Evolutionary conservation across 2,113 vertebrate species (phyloP).

Genomic region (Neotoma lepida): DNA sequence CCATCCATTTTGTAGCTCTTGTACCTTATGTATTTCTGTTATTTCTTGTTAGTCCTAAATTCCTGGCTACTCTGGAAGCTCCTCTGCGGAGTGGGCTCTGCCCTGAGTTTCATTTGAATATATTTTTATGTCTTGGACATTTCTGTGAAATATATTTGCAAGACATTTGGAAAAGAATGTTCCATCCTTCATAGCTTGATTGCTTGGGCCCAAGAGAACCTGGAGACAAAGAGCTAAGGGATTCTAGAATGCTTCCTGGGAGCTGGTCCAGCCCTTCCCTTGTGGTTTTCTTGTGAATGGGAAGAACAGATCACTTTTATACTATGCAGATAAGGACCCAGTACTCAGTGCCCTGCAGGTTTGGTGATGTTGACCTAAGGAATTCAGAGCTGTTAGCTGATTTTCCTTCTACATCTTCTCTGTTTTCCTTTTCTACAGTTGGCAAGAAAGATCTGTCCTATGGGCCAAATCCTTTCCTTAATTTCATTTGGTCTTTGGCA

Average conservation of each 20-base stretch:
- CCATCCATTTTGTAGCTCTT: not conserved
- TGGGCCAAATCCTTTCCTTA: constrained; percentile 11
- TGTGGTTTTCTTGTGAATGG: not conserved
- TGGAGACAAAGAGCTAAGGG: not conserved
- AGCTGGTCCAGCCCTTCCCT: not conserved
- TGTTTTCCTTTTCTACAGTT: constrained; percentile 33
- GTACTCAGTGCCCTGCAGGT: not conserved
- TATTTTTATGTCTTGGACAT: constrained; percentile 13
- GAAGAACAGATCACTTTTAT: constrained; percentile 42
- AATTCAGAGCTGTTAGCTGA: constrained; percentile 14
- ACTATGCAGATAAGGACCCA: not conserved
- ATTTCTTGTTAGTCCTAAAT: not conserved
- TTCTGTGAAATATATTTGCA: constrained; percentile 23
- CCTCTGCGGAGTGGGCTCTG: not conserved
- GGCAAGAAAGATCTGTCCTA: not conserved
- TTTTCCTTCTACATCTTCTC: not conserved
- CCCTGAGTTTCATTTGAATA: not conserved
- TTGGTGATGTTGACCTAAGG: not conserved
- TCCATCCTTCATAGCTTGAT: not conserved
- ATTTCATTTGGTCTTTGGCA: constrained; percentile 37
- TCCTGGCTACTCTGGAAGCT: not conserved
- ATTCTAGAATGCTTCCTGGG: not conserved
- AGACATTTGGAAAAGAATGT: constrained; percentile 50
- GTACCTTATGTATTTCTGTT: not conserved
- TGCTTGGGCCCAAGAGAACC: constrained; percentile 33